A percentile compares a stretch with the other conserved stretches of the same genome.
Evolutionary conservation across 2,797 vertebrate genomes (phyloP).

Genomic region (Ciconia nigra): DNA sequence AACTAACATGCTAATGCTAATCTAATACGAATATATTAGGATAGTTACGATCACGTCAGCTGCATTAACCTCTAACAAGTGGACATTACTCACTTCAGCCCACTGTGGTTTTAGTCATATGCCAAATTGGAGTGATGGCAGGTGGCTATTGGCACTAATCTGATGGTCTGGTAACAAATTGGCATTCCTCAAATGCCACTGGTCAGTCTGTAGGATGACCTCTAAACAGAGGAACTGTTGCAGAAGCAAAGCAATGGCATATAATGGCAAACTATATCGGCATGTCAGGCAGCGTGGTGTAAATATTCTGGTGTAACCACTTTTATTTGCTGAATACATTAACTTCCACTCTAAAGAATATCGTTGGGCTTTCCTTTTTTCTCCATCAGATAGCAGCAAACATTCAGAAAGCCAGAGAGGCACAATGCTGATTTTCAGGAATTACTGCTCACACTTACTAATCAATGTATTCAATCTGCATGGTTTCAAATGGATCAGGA

Average conservation of each 20-base stretch:
- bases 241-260: neutral
- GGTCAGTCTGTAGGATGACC: neutral
- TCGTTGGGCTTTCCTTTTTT: neutral
- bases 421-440: neutral
- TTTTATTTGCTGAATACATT: neutral
- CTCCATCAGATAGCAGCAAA: neutral
- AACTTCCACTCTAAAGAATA: neutral
- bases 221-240: neutral
- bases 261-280: neutral
- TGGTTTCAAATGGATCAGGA: neutral
- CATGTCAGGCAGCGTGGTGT: accelerated
- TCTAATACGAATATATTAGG: neutral
- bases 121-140: neutral
- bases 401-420: neutral
- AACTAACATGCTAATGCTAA: neutral
- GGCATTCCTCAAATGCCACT: neutral
- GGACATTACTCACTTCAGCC: neutral
- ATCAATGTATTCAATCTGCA: neutral
- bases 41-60: neutral
- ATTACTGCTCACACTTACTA: neutral
- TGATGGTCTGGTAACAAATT: neutral
- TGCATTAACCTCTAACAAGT: neutral
- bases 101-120: neutral
- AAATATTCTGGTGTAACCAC: neutral
- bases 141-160: too few relatives aligned